These are phyloP conservation scores for Ctenopoma kingsleyae DNA, from an alignment of 2,797 vertebrate genomes.

Conservation along the genomic window DNA sequence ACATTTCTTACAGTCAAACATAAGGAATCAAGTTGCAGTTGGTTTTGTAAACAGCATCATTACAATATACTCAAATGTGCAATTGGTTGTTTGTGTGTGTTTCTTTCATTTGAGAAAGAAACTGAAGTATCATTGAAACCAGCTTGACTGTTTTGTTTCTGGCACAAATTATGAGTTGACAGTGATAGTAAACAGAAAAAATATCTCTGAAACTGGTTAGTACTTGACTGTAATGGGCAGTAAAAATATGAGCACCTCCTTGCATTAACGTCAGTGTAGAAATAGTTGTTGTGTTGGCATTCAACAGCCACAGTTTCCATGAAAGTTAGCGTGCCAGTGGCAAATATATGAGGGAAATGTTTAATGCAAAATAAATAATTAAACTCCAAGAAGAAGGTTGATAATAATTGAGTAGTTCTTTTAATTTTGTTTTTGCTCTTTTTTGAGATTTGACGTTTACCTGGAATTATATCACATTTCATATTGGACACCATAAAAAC, in stretches of 20 bases:
- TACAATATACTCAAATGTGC: neutral
- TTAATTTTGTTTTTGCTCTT: neutral
- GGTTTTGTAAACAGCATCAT: neutral
- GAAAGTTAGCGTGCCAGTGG: neutral
- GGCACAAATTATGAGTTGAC: neutral
- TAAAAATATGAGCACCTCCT: neutral
- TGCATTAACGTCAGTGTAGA: neutral
- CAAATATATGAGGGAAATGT: slow-evolving; percentile 15
- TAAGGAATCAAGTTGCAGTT: neutral
- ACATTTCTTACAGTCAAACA: neutral
- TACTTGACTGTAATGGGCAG: slow-evolving; percentile 1
- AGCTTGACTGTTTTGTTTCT: neutral
- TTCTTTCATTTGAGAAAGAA: neutral
- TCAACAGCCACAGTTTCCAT: slow-evolving; percentile 6
- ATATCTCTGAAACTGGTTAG: neutral
- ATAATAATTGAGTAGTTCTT: neutral
- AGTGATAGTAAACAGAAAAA: neutral
- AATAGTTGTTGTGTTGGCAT: neutral
- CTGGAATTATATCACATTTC: neutral
- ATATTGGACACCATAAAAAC: neutral
- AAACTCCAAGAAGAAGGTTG: neutral
- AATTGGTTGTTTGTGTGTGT: neutral
- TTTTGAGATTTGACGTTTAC: neutral
- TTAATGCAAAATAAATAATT: slow-evolving; percentile 6
- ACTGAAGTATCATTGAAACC: neutral